Percentiles rank a stretch among this genome's conserved stretches.
phyloP scores from a whole-genome alignment of 2,888 invertebrate species.

The Andrena bicolor region DNA sequence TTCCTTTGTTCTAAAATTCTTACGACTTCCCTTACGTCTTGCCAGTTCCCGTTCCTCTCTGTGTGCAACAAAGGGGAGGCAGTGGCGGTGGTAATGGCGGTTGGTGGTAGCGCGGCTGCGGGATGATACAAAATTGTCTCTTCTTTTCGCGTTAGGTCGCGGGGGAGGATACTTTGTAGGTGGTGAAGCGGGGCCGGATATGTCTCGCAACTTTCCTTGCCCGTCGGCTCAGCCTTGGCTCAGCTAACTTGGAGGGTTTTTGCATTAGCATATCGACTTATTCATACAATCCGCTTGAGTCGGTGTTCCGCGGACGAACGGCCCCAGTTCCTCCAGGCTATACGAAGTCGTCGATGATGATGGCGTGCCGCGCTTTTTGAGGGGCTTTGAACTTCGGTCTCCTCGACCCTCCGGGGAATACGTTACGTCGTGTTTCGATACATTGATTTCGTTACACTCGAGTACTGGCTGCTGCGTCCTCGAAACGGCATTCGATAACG shows the following conservation, averaged over 20 bases:
- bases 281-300: conserved; percentile 77
- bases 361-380: conserved; percentile 44
- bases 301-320: conserved; percentile 55
- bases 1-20: conserved; percentile 81
- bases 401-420: conserved; percentile 54
- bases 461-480: conserved; percentile 40
- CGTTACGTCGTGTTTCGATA: conserved; percentile 62
- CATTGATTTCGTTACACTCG: conserved; percentile 65
- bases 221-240: conserved; percentile 65
- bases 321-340: conserved; percentile 52
- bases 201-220: conserved; percentile 75
- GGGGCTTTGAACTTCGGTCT: conserved; percentile 58
- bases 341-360: conserved; percentile 47
- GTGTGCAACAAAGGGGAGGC: conserved; percentile 73
- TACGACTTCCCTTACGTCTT: conserved; percentile 73
- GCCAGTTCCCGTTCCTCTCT: conserved; percentile 35
- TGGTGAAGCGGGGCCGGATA: conserved; percentile 57
- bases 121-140: conserved; percentile 69
- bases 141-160: conserved; percentile 59
- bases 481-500: conserved; percentile 40
- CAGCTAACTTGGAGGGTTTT: conserved; percentile 80
- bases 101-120: conserved; percentile 3
- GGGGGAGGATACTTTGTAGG: conserved; percentile 68
- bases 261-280: conserved; percentile 83
- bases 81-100: conserved; percentile 67